Evolutionary conservation across 2,797 vertebrate species (phyloP), one percentile per base, ranked within the genome.

Genomic region (Hippoglossus hippoglossus): DNA sequence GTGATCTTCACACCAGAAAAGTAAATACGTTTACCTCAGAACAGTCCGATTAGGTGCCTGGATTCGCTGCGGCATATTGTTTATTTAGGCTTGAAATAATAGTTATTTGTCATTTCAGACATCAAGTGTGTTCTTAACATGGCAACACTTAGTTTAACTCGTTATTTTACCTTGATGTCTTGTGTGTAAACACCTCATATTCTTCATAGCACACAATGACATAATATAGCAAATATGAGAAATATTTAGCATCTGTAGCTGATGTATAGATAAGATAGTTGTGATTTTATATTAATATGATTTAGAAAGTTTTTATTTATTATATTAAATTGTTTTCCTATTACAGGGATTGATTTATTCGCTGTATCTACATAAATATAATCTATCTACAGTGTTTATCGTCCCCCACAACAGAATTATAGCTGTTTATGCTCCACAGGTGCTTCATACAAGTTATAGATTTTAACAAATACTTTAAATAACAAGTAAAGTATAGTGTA

Each of bases 1-100:
- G 80, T 82, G 81, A 82, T 85, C 84, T 81, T 83, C 85, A 83
- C 53, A 83, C 76, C 77, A 79, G 67, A 60, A 83, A 87, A 83
- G 87, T 82, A 91, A 91, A 90, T 90, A 91, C 73, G 72, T 91
- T 88, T 85, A 82, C 86, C 77, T 88, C 71, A 49, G 79, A 87
- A 85, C 58, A 71, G 66, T 74, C 80, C 84, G 73, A 88, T 92
- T 86, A 82, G 63, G 65, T 67, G 66, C 63, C 66, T 51, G 64
- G 79, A 83, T 47, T 80, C 79, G 63, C 69, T 63, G 71, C 63
- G 46, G 49, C 46, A 9, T 39, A 15, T 56, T 62, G 62, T 79
- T 67, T 56, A 36, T 54, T 75, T 34, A 34, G 49, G 36, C 50
- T 26, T 18, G 6, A 46, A 53, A 31, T 62, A 26, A 39, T 41